phyloP scores from a whole-genome alignment of 2,113 vertebrate genomes.

The Hydropotes inermis region DNA sequence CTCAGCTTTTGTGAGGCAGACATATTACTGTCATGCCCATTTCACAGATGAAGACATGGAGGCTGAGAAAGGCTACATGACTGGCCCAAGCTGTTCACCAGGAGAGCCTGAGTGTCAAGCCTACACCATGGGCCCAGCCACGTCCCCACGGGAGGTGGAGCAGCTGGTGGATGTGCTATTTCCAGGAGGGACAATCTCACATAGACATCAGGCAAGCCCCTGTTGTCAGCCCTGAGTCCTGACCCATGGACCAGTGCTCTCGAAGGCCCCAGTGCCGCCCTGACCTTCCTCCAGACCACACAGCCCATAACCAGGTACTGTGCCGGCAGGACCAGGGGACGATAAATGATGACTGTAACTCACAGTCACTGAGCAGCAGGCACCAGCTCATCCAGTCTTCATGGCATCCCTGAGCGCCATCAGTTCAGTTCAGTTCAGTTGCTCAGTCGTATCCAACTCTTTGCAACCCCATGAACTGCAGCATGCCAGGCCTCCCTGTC shows the following conservation, averaged over 20 bases:
- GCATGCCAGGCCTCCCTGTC: too few species aligned
- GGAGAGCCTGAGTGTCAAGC: neutral
- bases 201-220: neutral
- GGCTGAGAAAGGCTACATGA: neutral
- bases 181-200: neutral
- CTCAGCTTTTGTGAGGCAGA: neutral
- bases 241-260: neutral
- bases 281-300: neutral
- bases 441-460: too few species aligned
- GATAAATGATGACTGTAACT: fast-evolving
- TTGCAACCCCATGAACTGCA: too few species aligned
- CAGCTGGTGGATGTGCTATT: too few species aligned
- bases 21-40: too few species aligned
- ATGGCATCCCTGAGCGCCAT: neutral
- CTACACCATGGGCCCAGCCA: neutral
- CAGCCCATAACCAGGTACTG: fast-evolving
- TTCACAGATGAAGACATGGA: neutral
- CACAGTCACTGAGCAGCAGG: neutral
- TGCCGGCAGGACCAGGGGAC: fast-evolving
- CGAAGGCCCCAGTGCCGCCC: fast-evolving
- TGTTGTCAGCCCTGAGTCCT: neutral
- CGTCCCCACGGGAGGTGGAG: neutral
- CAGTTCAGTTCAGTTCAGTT: too few species aligned
- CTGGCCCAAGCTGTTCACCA: neutral
- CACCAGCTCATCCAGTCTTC: neutral